A percentile compares a stretch with the other conserved stretches of the same genome.
phyloP scores from a whole-genome alignment of 2,888 invertebrate species.

The Lysandra bellargus region DNA sequence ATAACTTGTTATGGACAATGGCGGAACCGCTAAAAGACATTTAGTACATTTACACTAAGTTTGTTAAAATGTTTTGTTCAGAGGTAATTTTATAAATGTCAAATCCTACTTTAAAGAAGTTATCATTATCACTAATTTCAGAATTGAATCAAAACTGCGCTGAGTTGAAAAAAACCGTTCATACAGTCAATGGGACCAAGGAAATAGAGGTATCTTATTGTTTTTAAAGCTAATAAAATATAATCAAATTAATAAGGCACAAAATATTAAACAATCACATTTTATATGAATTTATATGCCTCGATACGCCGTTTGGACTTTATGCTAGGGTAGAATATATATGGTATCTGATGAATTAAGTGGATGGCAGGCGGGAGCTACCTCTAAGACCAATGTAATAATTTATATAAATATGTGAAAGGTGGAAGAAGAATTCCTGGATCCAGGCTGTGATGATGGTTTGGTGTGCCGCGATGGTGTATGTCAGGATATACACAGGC shows the following conservation, averaged over 20 bases:
- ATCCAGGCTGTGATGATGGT: conserved; percentile 73
- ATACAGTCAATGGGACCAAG: conserved; percentile 55
- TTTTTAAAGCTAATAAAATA: neutral
- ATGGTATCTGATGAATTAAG: too few relatives aligned
- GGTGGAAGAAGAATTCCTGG: conserved; percentile 73
- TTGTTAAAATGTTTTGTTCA: neutral
- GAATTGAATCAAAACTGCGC: conserved; percentile 71
- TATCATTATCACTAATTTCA: conserved; percentile 42
- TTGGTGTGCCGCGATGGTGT: conserved; percentile 67
- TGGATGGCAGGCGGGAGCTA: neutral
- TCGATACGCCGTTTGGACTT: too few relatives aligned
- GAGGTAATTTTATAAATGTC: neutral
- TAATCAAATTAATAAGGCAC: neutral
- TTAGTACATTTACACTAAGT: neutral
- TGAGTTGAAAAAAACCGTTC: conserved; percentile 64
- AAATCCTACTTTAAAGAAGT: neutral
- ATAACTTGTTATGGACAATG: neutral
- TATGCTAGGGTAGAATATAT: too few relatives aligned
- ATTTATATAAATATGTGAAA: conserved; percentile 38
- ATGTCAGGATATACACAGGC: conserved; percentile 69
- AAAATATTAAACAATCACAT: too few relatives aligned
- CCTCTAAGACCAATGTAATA: neutral
- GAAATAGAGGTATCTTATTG: conserved; percentile 61
- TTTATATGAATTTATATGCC: too few relatives aligned
- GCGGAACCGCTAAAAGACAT: neutral